Conservation (phyloP, 2,797 vertebrate species). For the Rhyacichthys aspro region DNA sequence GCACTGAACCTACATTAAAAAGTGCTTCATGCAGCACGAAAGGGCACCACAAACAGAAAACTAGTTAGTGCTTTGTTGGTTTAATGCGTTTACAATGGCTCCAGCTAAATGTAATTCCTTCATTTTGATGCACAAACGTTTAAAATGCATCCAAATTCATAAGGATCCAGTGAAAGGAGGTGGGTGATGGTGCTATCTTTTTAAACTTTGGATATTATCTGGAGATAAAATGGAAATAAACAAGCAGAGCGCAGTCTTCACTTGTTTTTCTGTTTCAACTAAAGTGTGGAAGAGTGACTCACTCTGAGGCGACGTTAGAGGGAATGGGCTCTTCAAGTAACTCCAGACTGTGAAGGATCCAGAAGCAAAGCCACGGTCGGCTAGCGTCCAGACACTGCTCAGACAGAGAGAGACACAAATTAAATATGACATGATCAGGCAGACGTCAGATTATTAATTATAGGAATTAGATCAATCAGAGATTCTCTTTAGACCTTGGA, state of each 20-base stretch:
- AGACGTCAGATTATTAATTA: constrained; percentile 38
- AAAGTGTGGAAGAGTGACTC: constrained; percentile 63
- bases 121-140: too few species aligned
- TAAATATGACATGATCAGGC: constrained; percentile 23
- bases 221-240: too few species aligned
- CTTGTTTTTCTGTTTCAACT: background rate
- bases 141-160: too few species aligned
- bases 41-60: background rate
- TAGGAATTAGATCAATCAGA: constrained; percentile 23
- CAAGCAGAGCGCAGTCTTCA: too few species aligned
- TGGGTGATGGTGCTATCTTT: too few species aligned
- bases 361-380: constrained; percentile 79
- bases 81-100: too few species aligned
- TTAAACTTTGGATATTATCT: too few species aligned
- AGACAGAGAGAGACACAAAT: constrained; percentile 21
- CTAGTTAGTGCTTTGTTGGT: background rate
- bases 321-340: constrained; percentile 91
- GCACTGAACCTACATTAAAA: background rate
- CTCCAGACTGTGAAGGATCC: constrained; percentile 92
- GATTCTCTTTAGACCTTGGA: background rate
- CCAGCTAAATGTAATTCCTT: background rate
- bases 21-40: background rate
- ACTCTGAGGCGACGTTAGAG: constrained; percentile 88
- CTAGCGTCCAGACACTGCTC: constrained; percentile 90
- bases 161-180: too few species aligned